phyloP scores from a whole-genome alignment of 2,888 invertebrate species.

The Volucella bombylans region DNA sequence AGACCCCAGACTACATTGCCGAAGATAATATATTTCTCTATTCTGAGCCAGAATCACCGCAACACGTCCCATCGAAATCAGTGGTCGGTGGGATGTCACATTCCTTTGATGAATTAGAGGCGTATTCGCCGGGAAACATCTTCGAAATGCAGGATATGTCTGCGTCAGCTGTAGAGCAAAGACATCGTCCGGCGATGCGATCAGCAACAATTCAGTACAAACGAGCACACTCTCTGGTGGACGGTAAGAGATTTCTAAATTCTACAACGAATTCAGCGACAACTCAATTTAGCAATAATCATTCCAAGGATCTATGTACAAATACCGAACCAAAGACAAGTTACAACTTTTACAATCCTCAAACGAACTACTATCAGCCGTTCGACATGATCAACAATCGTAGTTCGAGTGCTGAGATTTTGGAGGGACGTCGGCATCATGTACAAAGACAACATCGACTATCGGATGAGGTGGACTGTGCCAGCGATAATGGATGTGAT shows the following conservation, averaged over 20 bases:
- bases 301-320: slow-evolving; percentile 64
- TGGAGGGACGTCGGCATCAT: slow-evolving; percentile 79
- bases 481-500: slow-evolving; percentile 74
- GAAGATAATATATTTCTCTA: slow-evolving; percentile 81
- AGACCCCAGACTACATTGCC: slow-evolving; percentile 81
- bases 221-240: slow-evolving; percentile 77
- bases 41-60: slow-evolving; percentile 80
- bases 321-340: slow-evolving; percentile 75
- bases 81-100: slow-evolving; percentile 56
- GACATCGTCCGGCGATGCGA: slow-evolving; percentile 70
- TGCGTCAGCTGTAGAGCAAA: slow-evolving; percentile 56
- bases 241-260: slow-evolving; percentile 75
- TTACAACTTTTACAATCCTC: slow-evolving; percentile 75
- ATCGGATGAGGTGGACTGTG: slow-evolving; percentile 50
- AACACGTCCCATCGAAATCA: slow-evolving; percentile 59
- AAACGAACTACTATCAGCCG: slow-evolving; percentile 77
- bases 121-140: slow-evolving; percentile 76
- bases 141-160: slow-evolving; percentile 80
- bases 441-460: slow-evolving; percentile 60
- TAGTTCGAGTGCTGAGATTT: slow-evolving; percentile 80
- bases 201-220: slow-evolving; percentile 74
- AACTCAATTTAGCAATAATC: slow-evolving; percentile 74
- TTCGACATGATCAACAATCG: slow-evolving; percentile 76
- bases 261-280: slow-evolving; percentile 73
- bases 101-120: slow-evolving; percentile 73